Percentiles rank a stretch among this genome's conserved stretches.
Conservation (phyloP, 2,113 vertebrate genomes). For the Picathartes gymnocephalus region DNA sequence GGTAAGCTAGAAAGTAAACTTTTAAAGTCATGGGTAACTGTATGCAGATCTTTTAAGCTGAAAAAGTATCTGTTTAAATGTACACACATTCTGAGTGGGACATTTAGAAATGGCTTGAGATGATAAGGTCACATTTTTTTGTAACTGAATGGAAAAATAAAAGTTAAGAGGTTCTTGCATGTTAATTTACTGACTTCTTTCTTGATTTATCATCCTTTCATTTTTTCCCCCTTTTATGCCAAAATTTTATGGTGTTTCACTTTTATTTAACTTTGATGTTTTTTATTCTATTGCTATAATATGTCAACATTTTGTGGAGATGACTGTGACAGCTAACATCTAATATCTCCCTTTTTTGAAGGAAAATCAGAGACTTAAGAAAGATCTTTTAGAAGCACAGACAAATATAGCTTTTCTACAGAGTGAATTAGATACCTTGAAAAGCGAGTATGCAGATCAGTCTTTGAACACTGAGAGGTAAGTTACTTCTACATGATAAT, state of each 20-base stretch:
- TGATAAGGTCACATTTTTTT: background rate
- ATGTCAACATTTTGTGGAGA: background rate
- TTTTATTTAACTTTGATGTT: background rate
- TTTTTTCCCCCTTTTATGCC: background rate
- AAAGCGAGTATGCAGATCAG: constrained; percentile 90
- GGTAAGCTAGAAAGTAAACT: background rate
- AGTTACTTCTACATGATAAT: background rate
- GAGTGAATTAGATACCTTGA: constrained; percentile 91
- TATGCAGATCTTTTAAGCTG: background rate
- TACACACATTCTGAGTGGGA: background rate
- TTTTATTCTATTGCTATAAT: background rate
- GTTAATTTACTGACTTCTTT: background rate
- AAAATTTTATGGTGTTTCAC: background rate
- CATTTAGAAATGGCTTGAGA: background rate
- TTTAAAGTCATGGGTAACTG: background rate
- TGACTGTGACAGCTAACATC: background rate
- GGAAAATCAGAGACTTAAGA: constrained; percentile 94
- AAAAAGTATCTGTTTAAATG: background rate
- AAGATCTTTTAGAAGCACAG: constrained; percentile 91
- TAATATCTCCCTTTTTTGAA: constrained; percentile 36
- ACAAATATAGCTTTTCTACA: constrained; percentile 90
- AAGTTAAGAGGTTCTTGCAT: background rate
- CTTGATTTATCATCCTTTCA: background rate
- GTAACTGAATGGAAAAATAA: background rate
- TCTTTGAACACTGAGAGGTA: constrained; percentile 89